Evolutionary conservation across 2,888 invertebrate species (phyloP), one percentile per base, ranked within the genome.

Genomic region (Amiota mariae): DNA sequence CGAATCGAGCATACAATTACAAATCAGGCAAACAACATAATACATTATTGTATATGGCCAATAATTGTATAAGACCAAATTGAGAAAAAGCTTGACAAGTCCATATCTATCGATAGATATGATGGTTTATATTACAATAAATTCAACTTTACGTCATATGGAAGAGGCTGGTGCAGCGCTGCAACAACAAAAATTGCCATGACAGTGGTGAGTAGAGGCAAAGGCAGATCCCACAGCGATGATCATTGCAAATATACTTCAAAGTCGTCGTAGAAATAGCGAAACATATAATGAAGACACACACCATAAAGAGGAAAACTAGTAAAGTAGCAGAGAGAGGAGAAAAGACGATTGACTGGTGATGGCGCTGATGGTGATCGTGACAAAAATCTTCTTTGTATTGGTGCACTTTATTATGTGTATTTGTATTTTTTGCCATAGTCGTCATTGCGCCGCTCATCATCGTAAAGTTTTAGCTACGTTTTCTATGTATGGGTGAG

Each of bases 51-150:
- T 57, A 18, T 57, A 15, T 57, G 57, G 18, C 18, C 70, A 57
- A 78, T 36, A 36, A 36, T 36, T 77, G 48, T 75, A 84, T 77
- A 81, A 82, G 84, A 84, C 81, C 85, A 82, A 85, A 81, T 80
- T 82, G 76, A 76, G 63, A 73, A 36, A 36, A 36, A 36, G 8
- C 36, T 36, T 36, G 4, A 36, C 6, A 36, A 36, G 36, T 36
- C 36, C 36, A 36, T 36, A 36, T 36, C 36, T 36, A 36, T 36
- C 36, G 36, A 36, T 36, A 36, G 36, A 6, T 36, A 36, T 36
- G 36, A 6, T 36, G 36, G 54, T 54, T 54, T n/a, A 54, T 54
- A 8, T n/a, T n/a, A 54, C 6, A 54, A 54, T n/a, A 10, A n/a
- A 12, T 8, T 8, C 63, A 11, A 6, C 63, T 12, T n/a, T n/a